phyloP scores from a whole-genome alignment of 2,888 invertebrate genomes.

The Clepsis dumicolana region DNA sequence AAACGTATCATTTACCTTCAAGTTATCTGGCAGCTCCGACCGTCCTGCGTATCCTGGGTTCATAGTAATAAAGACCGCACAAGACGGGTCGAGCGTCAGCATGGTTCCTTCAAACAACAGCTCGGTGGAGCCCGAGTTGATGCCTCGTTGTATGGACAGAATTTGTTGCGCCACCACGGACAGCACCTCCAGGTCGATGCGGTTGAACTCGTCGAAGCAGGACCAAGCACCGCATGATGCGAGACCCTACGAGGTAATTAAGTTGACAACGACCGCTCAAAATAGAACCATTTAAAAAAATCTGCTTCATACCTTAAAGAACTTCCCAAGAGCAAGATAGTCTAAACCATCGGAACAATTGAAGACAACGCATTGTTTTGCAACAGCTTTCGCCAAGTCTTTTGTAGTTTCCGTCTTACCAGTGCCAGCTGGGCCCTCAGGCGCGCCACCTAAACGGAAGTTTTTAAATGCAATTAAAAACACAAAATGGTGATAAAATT shows the following conservation, averaged over 20 bases:
- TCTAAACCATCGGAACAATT: constrained; percentile 98
- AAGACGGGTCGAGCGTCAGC: constrained; percentile 93
- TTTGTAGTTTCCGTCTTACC: constrained; percentile 98
- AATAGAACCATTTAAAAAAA: not conserved
- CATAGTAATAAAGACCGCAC: constrained; percentile 98
- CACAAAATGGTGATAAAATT: not conserved
- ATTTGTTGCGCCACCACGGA: constrained; percentile 99
- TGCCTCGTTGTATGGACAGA: constrained; percentile 95
- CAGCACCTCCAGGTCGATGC: constrained; percentile 96
- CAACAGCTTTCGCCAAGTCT: constrained; percentile 97
- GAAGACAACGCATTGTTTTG: constrained; percentile 98
- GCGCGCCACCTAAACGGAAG: constrained; percentile 89
- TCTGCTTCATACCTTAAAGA: constrained; percentile 89
- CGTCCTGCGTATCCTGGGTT: constrained; percentile 98
- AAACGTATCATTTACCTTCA: constrained; percentile 87
- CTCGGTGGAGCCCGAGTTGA: constrained; percentile 91
- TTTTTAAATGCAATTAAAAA: not conserved
- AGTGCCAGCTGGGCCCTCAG: constrained; percentile 93
- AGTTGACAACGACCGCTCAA: not conserved
- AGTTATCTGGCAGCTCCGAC: constrained; percentile 96
- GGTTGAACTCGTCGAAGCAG: constrained; percentile 98
- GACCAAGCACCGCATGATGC: constrained; percentile 98
- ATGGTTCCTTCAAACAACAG: constrained; percentile 96
- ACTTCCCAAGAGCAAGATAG: constrained; percentile 97
- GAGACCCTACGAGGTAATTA: constrained; percentile 87